Base-by-base conservation (phyloP, 2,113 vertebrate species). In the Nettapus auritus region DNA sequence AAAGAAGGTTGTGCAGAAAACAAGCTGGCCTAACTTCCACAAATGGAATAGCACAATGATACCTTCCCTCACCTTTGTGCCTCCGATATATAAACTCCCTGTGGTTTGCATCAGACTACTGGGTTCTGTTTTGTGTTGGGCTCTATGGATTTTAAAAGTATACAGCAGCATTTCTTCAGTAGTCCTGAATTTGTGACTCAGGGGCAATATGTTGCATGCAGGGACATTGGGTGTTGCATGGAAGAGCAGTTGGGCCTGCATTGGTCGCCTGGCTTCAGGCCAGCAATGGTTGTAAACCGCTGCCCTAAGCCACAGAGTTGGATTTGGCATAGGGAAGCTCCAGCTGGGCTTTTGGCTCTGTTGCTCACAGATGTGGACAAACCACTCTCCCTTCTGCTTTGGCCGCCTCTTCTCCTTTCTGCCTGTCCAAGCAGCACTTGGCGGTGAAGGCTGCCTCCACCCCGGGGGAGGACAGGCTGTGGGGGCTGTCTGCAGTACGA, bases 401-500 rank as follows among this genome's bases (percentile, higher is more conserved):
- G 38, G 26, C 46, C 3, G 3, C 46, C n/a, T 60, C 33, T 18
- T 28, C 31, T 38, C 36, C 44, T 62, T 57, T 64, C 40, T 50
- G 40, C 74, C 40, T 33, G 46, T 19, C 34, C 48, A 26, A 34
- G 23, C 29, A 6, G 23, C 14, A 4, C 9, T 34, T 28, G 36
- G 16, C 10, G 14, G 25, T 8, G 11, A 23, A 23, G n/a, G n/a
- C 46, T 73, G 46, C 25, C 11, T 86, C 52, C 2, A 5, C 44
- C 10, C 3, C 5, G 5, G 9, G 18, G 0, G 0, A 16, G 46
- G 21, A 8, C 8, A 29, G 64, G 38, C 40, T 29, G 40, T 18
- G 19, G 15, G 26, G 46, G 42, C 22, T 14, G n/a, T 23, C 57
- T 73, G 25, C 31, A 4, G 44, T 3, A 6, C 7, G 14, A 38